Evolutionary conservation across 2,113 vertebrate genomes (phyloP).

Genomic region (Lynx canadensis): DNA sequence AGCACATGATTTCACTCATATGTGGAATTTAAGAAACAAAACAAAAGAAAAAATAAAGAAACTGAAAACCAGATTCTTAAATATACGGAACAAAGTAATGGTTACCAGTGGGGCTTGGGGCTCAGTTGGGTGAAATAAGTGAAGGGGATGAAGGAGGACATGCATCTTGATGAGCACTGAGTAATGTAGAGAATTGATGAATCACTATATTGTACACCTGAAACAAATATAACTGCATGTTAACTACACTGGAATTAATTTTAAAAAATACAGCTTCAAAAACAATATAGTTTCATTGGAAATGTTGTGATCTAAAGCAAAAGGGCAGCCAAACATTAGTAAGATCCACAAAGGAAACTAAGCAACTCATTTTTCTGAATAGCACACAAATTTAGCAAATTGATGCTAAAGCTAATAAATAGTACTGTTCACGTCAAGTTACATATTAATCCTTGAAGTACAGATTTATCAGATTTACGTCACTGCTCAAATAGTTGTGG

Average conservation of each 20-base stretch:
- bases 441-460: neutral
- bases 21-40: neutral
- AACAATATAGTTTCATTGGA: neutral
- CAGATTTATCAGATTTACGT: neutral
- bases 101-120: neutral
- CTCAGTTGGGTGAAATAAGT: neutral
- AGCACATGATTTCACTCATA: neutral
- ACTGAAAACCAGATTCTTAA: neutral
- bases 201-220: neutral
- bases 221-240: neutral
- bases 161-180: neutral
- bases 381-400: conserved; percentile 35
- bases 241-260: neutral
- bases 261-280: neutral
- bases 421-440: neutral
- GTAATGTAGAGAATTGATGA: neutral
- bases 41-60: neutral
- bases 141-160: neutral
- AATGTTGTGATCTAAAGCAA: neutral
- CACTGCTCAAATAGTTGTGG: neutral
- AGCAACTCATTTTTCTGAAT: neutral
- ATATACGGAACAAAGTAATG: neutral
- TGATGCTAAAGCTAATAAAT: neutral
- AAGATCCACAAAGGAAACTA: neutral
- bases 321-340: neutral